Percentiles rank a stretch among this genome's conserved stretches.
These are phyloP conservation scores for Coturnix japonica DNA, from an alignment of 2,113 vertebrate species.

Conservation along the genomic window DNA sequence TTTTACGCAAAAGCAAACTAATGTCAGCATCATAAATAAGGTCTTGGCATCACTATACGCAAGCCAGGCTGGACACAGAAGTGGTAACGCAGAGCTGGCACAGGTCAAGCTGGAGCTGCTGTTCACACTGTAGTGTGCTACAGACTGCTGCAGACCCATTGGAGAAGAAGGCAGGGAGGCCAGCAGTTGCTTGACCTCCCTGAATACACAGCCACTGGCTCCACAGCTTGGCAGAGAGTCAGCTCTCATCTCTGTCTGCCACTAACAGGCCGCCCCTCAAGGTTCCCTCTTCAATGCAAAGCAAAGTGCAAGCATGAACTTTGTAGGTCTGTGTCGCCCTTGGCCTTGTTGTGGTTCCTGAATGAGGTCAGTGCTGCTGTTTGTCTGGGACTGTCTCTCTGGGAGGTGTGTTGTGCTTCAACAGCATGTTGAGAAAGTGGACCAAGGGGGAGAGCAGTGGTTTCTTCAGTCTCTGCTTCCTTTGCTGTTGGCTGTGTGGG, in stretches of 20 bases:
- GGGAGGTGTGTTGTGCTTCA: neutral
- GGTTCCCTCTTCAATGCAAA: neutral
- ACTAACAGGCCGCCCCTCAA: neutral
- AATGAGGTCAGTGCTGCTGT: neutral
- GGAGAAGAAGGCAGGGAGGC: neutral
- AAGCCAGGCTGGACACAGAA: neutral
- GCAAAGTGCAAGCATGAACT: neutral
- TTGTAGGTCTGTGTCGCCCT: neutral
- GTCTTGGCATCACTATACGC: neutral
- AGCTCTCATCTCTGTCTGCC: neutral
- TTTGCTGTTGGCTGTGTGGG: neutral
- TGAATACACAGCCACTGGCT: accelerated
- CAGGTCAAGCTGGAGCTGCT: accelerated
- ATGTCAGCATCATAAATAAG: neutral
- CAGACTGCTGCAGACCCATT: neutral
- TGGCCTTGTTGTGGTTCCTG: neutral
- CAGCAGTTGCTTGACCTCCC: neutral
- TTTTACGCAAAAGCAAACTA: neutral
- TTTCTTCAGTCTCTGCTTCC: neutral
- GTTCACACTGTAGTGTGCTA: neutral
- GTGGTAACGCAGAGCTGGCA: neutral
- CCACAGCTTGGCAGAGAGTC: neutral
- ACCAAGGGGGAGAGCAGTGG: neutral
- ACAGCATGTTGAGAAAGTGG: neutral
- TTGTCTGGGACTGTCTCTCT: neutral